Percentiles rank a stretch among this genome's conserved stretches.
Conservation (phyloP, 2,888 invertebrate species). For the Marasmarcha lunaedactyla region DNA sequence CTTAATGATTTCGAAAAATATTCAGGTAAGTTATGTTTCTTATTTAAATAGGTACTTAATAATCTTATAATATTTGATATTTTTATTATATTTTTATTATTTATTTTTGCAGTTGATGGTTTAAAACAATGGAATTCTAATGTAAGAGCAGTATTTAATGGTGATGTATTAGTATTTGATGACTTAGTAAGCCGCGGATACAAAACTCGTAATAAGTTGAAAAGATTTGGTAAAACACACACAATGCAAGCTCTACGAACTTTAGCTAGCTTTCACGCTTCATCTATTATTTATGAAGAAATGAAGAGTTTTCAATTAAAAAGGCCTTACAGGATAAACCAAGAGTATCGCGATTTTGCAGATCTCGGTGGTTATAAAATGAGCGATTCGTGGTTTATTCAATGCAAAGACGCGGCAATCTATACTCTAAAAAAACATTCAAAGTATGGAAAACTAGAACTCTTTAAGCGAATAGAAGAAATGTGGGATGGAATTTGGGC, state of each 20-base stretch:
- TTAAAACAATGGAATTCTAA: constrained; percentile 42
- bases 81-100: too few species aligned
- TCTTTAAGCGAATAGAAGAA: constrained; percentile 27
- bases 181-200: constrained; percentile 42
- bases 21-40: constrained; percentile 28
- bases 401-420: constrained; percentile 44
- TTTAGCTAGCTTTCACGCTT: constrained; percentile 61
- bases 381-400: constrained; percentile 36
- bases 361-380: constrained; percentile 34
- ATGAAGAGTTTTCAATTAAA: constrained; percentile 31
- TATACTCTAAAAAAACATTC: constrained; percentile 38
- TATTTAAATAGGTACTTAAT: constrained; percentile 1
- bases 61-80: neutral
- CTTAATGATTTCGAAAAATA: constrained; percentile 34
- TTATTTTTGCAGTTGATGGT: constrained; percentile 19
- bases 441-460: constrained; percentile 26
- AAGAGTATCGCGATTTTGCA: constrained; percentile 30
- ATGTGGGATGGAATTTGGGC: constrained; percentile 39
- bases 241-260: constrained; percentile 51
- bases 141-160: constrained; percentile 14
- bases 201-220: constrained; percentile 34
- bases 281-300: constrained; percentile 64
- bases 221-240: constrained; percentile 53
- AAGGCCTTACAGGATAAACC: constrained; percentile 28
- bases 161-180: constrained; percentile 49